Evolutionary conservation across 2,888 invertebrate species (phyloP), one percentile per base, ranked within the genome.

Genomic region (Sarcophaga variegata): DNA sequence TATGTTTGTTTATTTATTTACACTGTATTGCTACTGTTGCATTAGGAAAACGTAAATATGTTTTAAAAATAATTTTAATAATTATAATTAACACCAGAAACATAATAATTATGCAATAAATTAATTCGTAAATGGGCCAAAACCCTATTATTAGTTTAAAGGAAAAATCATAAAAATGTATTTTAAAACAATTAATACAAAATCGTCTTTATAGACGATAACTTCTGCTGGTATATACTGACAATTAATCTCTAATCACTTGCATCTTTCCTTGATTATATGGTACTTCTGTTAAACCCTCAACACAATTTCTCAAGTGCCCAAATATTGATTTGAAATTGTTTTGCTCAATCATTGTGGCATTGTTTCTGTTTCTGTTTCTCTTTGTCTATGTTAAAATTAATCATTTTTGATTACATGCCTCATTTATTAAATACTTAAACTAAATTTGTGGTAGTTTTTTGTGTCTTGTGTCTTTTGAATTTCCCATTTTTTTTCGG

Each of bases 311-410:
- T 62, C 22, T n/a, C 62, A 62, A 62, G 62, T 62, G 22, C 8
- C 37, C 37, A 67, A 67, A 67, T 64, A 67, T 69, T 69, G 37
- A 37, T 69, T 12, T 69, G 45, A 11, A 67, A 67, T 27, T 69
- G 4, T 69, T 17, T 66, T 66, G 37, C 8, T 27, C 10, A 66
- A 37, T 66, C 8, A 66, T 66, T 60, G 20, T 37, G 12, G 4
- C n/a, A 60, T 60, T 62, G 4, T 37, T 72, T 37, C n/a, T 20
- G n/a, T 10, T 20, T 20, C 20, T 20, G 20, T 20, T 20, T 20
- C 20, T 20, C 20, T 37, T 25, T 14, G 4, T 45, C 37, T 37
- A 10, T 4, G 20, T 71, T 17, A n/a, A 60, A 37, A 27, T 60
- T 59, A 20, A 60, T 37, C n/a, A 62, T 37, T 72, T 20, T 20